A percentile compares a stretch with the other conserved stretches of the same genome.
Conservation (phyloP, 2,888 invertebrate species). For the Polydrusus tereticollis region DNA sequence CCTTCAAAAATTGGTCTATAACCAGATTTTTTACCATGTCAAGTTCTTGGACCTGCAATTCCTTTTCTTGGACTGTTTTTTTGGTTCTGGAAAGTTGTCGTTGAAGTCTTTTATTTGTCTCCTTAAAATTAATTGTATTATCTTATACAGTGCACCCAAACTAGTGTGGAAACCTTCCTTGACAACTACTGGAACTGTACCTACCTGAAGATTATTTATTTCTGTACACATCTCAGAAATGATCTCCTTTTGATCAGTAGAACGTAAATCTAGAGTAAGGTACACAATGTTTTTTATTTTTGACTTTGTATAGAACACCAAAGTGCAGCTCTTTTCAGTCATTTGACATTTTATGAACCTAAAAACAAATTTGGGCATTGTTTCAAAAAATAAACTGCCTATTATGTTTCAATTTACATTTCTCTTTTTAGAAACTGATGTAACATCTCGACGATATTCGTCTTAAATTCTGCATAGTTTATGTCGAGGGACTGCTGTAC, state of each 20-base stretch:
- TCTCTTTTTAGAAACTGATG: conserved; percentile 57
- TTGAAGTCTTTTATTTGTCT: conserved; percentile 55
- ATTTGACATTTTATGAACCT: conserved; percentile 62
- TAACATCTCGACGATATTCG: conserved; percentile 63
- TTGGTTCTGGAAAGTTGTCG: conserved; percentile 56
- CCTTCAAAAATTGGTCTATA: conserved; percentile 55
- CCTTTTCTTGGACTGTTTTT: conserved; percentile 56
- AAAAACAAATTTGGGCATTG: conserved; percentile 29
- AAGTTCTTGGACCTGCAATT: conserved; percentile 54
- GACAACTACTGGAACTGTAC: not conserved
- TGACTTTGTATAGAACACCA: conserved; percentile 64
- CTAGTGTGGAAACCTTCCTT: too few species aligned
- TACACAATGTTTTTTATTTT: conserved; percentile 64
- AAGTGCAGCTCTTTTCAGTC: conserved; percentile 55
- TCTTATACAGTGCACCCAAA: not conserved
- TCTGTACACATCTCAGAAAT: conserved; percentile 62
- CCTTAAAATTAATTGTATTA: conserved; percentile 52
- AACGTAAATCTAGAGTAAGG: conserved; percentile 60
- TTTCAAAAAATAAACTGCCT: too few species aligned
- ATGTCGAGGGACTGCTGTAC: conserved; percentile 63
- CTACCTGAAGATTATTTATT: conserved; percentile 58
- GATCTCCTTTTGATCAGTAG: conserved; percentile 63
- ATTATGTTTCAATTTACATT: conserved; percentile 53
- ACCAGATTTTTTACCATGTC: conserved; percentile 51
- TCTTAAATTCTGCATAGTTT: conserved; percentile 62